phyloP scores from a whole-genome alignment of 2,888 invertebrate genomes.

The Himalopsyche anomala region DNA sequence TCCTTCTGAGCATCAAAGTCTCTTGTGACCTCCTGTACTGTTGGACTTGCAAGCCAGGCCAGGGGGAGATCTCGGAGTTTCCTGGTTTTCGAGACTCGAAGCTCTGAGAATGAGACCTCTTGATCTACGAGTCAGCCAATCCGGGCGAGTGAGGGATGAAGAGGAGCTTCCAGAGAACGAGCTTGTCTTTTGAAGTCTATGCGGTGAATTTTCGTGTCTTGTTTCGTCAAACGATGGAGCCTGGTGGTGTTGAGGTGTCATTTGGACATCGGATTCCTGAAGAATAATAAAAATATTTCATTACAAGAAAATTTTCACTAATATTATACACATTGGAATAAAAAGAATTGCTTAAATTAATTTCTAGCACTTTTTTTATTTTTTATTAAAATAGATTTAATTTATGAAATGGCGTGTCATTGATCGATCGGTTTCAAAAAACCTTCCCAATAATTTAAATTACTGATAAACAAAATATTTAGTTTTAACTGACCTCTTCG shows the following conservation, averaged over 20 bases:
- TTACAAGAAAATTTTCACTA: background rate
- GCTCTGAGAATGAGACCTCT: constrained; percentile 74
- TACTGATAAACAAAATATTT: background rate
- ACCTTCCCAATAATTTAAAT: too few relatives aligned
- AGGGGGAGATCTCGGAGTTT: constrained; percentile 66
- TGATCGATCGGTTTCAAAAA: too few relatives aligned
- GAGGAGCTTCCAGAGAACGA: constrained; percentile 60
- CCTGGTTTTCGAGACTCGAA: constrained; percentile 73
- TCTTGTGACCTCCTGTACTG: constrained; percentile 72
- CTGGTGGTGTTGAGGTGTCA: constrained; percentile 68
- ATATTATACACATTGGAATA: too few relatives aligned
- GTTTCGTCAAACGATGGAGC: constrained; percentile 56
- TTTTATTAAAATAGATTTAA: too few relatives aligned
- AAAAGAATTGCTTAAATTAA: too few relatives aligned
- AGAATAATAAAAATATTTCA: constrained; percentile 10
- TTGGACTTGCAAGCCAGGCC: constrained; percentile 72
- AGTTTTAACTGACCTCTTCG: constrained; percentile 70
- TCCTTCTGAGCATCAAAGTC: constrained; percentile 73
- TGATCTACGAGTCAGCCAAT: constrained; percentile 70
- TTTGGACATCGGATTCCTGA: constrained; percentile 72
- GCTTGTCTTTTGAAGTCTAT: constrained; percentile 61
- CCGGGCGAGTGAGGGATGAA: constrained; percentile 57
- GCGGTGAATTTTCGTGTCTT: constrained; percentile 54
- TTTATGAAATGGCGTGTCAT: too few relatives aligned
- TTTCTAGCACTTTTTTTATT: too few relatives aligned